Evolutionary conservation across 2,888 invertebrate genomes (phyloP), one percentile per base, ranked within the genome.

Genomic region (Dryobotodes eremita): DNA sequence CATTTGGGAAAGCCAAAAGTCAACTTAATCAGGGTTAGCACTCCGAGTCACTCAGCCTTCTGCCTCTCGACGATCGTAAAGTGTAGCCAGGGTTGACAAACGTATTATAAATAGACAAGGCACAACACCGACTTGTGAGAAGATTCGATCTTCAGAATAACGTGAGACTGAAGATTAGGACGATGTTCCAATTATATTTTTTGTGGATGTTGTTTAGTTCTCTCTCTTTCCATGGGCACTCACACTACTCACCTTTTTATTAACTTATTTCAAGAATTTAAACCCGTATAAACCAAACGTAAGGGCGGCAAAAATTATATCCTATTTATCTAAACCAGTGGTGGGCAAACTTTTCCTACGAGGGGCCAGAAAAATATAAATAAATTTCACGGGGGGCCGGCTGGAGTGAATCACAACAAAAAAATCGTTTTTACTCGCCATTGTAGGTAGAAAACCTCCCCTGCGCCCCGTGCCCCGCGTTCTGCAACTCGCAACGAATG

Each of bases 21-120:
- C 78, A 70, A 69, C 57, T 80, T 83, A 76, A 83, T 80, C 68
- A 76, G 77, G 77, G 69, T 83, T 82, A 53, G 77, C 31, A 15
- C n/a, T 31, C 13, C 31, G 23, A 69, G 69, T 76, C 42, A 64
- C 80, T 80, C 69, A 46, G 77, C n/a, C 10, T 53, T 53, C 57
- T 36, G 83, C 36, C 80, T 64, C 57, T 59, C 15, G 83, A 77
- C 83, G 23, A 46, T 83, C 59, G 69, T 80, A 64, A 83, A 83
- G 31, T 69, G 50, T 57, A 42, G 42, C 69, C 26, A 36, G 36
- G 46, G 26, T 77, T 77, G 78, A 59, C 64, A 53, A 48, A 57
- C 50, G 13, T 72, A 55, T 57, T 55, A 66, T 36, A n/a, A 36
- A 23, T 17, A 46, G 50, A 80, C 11, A 42, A 53, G 62, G 15